Conservation (phyloP, 1,140 invertebrate genomes). For the Plectrocnemia conspersa region DNA sequence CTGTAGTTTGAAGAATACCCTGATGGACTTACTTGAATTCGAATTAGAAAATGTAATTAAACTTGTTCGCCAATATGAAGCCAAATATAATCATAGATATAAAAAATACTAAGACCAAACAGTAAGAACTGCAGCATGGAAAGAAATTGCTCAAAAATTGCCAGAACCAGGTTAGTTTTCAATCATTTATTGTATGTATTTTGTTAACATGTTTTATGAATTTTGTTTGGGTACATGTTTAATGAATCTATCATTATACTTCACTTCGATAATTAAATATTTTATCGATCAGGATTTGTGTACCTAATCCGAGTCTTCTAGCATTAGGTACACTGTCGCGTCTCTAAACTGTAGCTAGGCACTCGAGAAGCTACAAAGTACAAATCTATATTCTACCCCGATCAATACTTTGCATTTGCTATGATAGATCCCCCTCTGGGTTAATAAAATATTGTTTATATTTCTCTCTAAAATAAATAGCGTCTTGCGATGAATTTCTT, state of each 20-base stretch:
- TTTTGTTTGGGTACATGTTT: too few relatives aligned
- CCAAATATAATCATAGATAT: slow-evolving; percentile 4
- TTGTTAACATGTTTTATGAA: too few relatives aligned
- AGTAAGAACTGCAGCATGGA: slow-evolving; percentile 2
- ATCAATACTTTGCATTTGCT: not conserved
- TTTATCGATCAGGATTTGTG: too few relatives aligned
- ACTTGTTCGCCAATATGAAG: slow-evolving; percentile 9
- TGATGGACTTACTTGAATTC: too few relatives aligned
- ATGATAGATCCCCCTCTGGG: slow-evolving; percentile 8
- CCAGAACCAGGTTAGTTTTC: slow-evolving; percentile 9
- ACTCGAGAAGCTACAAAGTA: too few relatives aligned
- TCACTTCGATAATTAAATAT: too few relatives aligned
- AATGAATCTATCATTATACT: too few relatives aligned
- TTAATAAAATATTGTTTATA: slow-evolving; percentile 4
- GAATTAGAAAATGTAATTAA: too few relatives aligned
- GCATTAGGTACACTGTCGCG: too few relatives aligned
- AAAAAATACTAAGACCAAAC: slow-evolving; percentile 1
- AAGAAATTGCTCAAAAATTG: slow-evolving; percentile 8
- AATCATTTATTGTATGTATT: slow-evolving; percentile 8
- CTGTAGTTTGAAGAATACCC: too few relatives aligned
- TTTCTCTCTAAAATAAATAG: slow-evolving; percentile 6
- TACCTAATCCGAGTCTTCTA: too few relatives aligned
- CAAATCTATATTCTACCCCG: slow-evolving; percentile 9
- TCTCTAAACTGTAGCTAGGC: too few relatives aligned
- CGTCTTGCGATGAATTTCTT: slow-evolving; percentile 6